A percentile compares a stretch with the other conserved stretches of the same genome.
These are phyloP conservation scores for Myopa tessellatipennis DNA, from an alignment of 2,888 invertebrate species.

Conservation along the genomic window DNA sequence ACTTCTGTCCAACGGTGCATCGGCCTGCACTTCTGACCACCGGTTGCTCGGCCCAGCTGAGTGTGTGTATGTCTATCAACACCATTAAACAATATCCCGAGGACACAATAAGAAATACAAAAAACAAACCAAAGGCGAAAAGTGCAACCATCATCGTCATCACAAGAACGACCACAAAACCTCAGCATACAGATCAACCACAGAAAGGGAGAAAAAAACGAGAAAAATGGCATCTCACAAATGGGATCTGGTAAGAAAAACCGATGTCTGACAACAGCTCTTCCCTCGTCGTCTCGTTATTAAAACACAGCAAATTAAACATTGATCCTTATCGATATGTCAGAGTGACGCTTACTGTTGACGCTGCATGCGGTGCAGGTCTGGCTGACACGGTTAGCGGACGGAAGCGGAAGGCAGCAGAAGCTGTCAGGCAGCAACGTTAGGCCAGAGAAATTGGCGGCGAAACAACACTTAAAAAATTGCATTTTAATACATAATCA, in stretches of 20 bases:
- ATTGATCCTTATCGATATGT: constrained; percentile 64
- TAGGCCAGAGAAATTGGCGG: constrained; percentile 45
- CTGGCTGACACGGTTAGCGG: constrained; percentile 6
- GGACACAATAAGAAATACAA: constrained; percentile 46
- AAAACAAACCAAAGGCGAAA: constrained; percentile 50
- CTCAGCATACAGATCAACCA: neutral
- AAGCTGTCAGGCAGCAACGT: constrained; percentile 10
- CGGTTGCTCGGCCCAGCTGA: constrained; percentile 16
- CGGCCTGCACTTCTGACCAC: neutral
- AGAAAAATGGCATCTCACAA: neutral
- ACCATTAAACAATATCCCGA: constrained; percentile 61
- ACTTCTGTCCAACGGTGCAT: constrained; percentile 13
- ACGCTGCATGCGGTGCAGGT: constrained; percentile 17
- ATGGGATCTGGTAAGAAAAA: neutral
- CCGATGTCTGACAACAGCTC: neutral
- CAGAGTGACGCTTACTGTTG: constrained; percentile 52
- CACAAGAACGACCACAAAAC: constrained; percentile 36
- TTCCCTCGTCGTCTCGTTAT: constrained; percentile 46
- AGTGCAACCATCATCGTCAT: constrained; percentile 53
- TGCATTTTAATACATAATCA: constrained; percentile 45
- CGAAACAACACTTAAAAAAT: constrained; percentile 53
- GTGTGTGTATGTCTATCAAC: constrained; percentile 47
- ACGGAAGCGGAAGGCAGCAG: constrained; percentile 7
- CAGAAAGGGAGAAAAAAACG: neutral
- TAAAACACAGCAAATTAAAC: constrained; percentile 57